phyloP scores from a whole-genome alignment of 2,888 invertebrate genomes.

The Cenopis cana region DNA sequence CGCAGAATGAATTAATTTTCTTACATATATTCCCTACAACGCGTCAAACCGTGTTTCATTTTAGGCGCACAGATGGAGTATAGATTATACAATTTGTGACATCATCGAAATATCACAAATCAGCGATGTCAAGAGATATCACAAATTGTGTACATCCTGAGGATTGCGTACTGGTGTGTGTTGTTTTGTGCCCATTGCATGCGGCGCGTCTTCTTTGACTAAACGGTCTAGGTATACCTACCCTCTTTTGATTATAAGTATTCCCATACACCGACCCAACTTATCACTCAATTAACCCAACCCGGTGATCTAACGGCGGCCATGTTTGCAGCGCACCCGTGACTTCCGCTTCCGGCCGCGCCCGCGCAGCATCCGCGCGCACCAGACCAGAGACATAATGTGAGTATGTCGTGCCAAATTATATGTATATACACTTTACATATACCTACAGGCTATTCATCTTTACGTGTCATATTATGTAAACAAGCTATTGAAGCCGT shows the following conservation, averaged over 20 bases:
- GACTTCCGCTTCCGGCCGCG: conserved; percentile 84
- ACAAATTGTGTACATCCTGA: too few species aligned
- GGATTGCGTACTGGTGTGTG: too few species aligned
- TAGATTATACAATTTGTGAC: not conserved
- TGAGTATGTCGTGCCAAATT: conserved; percentile 36
- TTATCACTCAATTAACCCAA: conserved; percentile 53
- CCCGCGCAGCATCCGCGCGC: conserved; percentile 81
- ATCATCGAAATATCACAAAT: not conserved
- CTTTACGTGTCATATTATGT: too few species aligned
- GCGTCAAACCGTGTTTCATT: too few species aligned
- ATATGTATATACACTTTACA: conserved; percentile 9
- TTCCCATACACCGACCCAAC: conserved; percentile 2
- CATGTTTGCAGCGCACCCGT: conserved; percentile 81
- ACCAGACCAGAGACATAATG: conserved; percentile 65
- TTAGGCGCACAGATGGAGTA: too few species aligned
- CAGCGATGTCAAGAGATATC: not conserved
- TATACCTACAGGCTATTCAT: not conserved
- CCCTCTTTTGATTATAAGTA: conserved; percentile 1
- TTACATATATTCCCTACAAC: too few species aligned
- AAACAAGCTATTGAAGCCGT: too few species aligned
- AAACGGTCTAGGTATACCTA: not conserved
- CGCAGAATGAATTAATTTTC: too few species aligned
- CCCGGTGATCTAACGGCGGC: conserved; percentile 69
- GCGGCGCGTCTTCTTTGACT: not conserved
- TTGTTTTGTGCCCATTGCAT: not conserved